phyloP scores from a whole-genome alignment of 2,888 invertebrate species.

The Drosophila meridionalis region DNA sequence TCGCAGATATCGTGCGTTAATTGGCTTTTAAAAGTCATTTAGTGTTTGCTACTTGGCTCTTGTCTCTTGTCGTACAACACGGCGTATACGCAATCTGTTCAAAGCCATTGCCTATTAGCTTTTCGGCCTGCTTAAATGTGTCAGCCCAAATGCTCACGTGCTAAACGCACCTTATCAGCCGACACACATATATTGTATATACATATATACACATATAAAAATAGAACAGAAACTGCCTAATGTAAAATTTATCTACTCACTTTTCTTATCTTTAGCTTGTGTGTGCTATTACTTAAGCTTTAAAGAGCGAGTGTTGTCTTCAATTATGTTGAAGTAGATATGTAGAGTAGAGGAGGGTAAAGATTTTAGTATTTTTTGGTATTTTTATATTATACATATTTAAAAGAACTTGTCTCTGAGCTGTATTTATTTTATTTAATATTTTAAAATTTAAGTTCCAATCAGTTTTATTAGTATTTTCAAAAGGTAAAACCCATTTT shows the following conservation, averaged over 20 bases:
- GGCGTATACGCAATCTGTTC: constrained; percentile 55
- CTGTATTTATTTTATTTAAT: too few species aligned
- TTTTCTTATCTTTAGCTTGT: constrained; percentile 38
- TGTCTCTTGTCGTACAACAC: constrained; percentile 24
- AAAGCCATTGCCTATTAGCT: constrained; percentile 24
- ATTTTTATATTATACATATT: neutral
- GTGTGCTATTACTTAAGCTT: constrained; percentile 22
- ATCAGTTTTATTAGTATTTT: neutral
- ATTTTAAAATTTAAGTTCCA: too few species aligned
- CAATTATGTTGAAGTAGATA: constrained; percentile 7
- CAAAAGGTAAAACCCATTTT: too few species aligned
- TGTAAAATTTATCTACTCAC: constrained; percentile 28
- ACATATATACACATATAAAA: neutral
- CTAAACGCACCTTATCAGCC: constrained; percentile 39
- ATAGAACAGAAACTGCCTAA: constrained; percentile 15
- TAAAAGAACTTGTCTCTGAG: too few species aligned
- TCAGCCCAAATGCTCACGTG: constrained; percentile 63
- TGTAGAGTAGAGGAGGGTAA: neutral
- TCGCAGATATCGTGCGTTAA: constrained; percentile 59
- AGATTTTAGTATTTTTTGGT: neutral
- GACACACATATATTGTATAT: neutral
- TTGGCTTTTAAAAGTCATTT: constrained; percentile 72
- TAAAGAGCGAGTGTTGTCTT: constrained; percentile 24
- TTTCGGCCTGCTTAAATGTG: constrained; percentile 37
- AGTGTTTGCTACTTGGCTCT: constrained; percentile 46